phyloP scores from a whole-genome alignment of 2,797 vertebrate genomes.

The Gastrophryne carolinensis region DNA sequence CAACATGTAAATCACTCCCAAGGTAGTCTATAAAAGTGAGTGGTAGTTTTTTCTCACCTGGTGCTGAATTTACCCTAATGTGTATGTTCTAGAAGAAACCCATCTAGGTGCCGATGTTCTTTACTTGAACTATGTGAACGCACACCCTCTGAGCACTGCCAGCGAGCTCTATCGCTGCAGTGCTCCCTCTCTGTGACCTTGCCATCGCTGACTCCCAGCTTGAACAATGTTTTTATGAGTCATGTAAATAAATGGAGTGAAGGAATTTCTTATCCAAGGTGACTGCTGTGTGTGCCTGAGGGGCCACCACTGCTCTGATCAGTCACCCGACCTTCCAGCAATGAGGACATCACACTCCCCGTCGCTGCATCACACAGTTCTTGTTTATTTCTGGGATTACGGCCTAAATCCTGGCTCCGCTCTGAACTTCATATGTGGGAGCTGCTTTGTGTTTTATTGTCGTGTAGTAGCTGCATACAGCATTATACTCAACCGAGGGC shows the following conservation, averaged over 20 bases:
- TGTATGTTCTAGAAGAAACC: no score
- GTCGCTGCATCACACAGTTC: background rate
- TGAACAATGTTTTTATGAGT: constrained; percentile 82
- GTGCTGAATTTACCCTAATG: no score
- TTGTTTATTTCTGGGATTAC: background rate
- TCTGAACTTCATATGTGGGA: no score
- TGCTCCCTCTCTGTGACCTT: constrained; percentile 71
- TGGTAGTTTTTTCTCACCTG: no score
- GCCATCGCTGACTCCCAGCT: constrained; percentile 75
- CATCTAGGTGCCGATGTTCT: no score
- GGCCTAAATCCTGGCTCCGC: no score
- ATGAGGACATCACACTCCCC: background rate
- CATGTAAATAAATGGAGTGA: constrained; percentile 86
- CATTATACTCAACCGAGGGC: no score
- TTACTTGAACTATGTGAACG: no score
- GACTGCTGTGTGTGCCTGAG: constrained; percentile 24
- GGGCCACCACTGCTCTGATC: constrained; percentile 13
- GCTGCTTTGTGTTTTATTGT: no score
- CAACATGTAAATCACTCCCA: no score
- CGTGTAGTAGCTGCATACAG: no score
- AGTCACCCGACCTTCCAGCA: constrained; percentile 22
- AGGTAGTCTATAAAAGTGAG: no score
- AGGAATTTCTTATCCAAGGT: constrained; percentile 76
- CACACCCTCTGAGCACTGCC: constrained; percentile 21
- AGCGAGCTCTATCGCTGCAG: constrained; percentile 58